A percentile compares a stretch with the other conserved stretches of the same genome.
Conservation (phyloP, 2,797 vertebrate species). For the Bucorvus abyssinicus region DNA sequence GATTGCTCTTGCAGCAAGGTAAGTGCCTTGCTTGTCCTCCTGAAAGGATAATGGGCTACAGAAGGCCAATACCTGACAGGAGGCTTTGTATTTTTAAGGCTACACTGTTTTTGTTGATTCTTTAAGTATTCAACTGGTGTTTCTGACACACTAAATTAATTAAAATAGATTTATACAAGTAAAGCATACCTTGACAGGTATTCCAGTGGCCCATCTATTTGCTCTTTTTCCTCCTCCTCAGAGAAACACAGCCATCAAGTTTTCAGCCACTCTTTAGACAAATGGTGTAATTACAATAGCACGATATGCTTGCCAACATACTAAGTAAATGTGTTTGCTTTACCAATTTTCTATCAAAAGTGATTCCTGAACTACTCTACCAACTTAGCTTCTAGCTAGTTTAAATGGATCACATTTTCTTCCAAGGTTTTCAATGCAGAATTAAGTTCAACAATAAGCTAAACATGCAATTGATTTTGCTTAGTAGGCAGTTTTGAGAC, state of each 20-base stretch:
- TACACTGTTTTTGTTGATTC: neutral
- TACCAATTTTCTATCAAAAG: neutral
- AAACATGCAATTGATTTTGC: neutral
- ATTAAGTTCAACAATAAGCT: neutral
- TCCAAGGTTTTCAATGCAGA: neutral
- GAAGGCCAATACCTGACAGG: neutral
- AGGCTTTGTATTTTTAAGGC: neutral
- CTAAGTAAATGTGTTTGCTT: neutral
- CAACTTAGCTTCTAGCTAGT: neutral
- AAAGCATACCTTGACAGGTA: neutral
- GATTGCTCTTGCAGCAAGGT: neutral
- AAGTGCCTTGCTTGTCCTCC: neutral
- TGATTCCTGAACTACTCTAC: neutral
- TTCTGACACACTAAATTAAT: neutral
- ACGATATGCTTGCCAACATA: neutral
- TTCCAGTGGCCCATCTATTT: neutral
- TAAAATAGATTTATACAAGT: neutral
- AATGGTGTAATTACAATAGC: neutral
- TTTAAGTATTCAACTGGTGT: neutral
- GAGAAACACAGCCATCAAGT: neutral
- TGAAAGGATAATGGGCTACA: neutral
- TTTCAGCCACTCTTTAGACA: neutral
- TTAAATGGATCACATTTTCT: neutral
- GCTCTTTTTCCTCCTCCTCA: neutral
- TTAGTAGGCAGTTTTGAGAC: neutral